phyloP scores from a whole-genome alignment of 92 coral and sea anemone genomes.

The Paragorgia papillata region DNA sequence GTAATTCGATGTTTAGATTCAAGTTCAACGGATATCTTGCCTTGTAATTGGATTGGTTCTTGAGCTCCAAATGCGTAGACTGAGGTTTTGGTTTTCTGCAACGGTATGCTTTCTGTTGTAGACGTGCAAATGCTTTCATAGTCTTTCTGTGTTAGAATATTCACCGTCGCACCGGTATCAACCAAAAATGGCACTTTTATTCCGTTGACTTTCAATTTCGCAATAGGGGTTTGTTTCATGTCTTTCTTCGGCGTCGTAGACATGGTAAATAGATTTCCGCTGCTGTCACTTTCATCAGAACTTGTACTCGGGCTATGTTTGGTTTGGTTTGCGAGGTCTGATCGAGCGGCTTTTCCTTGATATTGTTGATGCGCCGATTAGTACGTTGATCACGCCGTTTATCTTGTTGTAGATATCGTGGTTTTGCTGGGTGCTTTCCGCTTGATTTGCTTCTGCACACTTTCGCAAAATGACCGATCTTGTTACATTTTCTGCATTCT shows the following conservation, averaged over 20 bases:
- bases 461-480: constrained; percentile 44
- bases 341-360: too few relatives aligned
- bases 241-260: constrained; percentile 19
- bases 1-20: constrained; percentile 27
- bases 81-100: constrained; percentile 33
- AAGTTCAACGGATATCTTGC: constrained; percentile 39
- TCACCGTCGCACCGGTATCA: constrained; percentile 51
- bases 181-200: constrained; percentile 30
- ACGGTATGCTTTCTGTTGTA: constrained; percentile 1
- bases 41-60: constrained; percentile 43
- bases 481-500: constrained; percentile 37
- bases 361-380: too few relatives aligned
- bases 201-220: constrained; percentile 11
- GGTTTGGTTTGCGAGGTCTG: neutral
- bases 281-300: constrained; percentile 28
- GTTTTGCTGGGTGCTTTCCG: constrained; percentile 22
- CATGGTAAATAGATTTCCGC: constrained; percentile 30
- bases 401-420: constrained; percentile 1
- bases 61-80: constrained; percentile 41
- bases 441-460: constrained; percentile 36
- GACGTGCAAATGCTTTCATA: constrained; percentile 18
- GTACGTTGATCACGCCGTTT: neutral
- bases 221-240: constrained; percentile 22
- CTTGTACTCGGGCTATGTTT: constrained; percentile 14
- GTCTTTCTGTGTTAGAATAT: constrained; percentile 20